Base-by-base conservation (phyloP, 2,797 vertebrate genomes). In the Macropodus opercularis region DNA sequence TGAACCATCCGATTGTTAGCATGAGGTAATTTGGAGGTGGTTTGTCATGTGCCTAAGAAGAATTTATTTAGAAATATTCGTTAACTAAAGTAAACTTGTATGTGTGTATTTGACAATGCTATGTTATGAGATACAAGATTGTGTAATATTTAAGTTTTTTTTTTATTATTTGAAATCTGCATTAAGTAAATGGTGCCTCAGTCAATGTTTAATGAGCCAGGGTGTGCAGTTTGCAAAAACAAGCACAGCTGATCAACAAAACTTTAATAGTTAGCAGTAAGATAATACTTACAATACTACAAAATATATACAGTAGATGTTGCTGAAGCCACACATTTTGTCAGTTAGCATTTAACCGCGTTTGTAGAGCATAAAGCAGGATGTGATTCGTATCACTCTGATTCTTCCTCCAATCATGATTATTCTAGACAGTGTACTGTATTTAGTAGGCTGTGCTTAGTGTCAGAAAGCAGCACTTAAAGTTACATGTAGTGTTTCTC, bases 351-450 rank as follows among this genome's bases (percentile, higher is more conserved):
- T 18, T 38, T 18, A 21, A 32, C 22, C 19, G 3, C 35, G 52
- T 24, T 41, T 9, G 22, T 34, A 36, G 41, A 36, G 24, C 5
- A 2, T 12, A 41, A 39, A 39, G 7, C 40, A 47, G 47, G 47
- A 63, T 32, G 39, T 35, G 23, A 24, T 40, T 14, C 26, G 27
- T 24, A 63, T 63, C 36, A 32, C 17, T 18, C n/a, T 21, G 19
- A 47, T 4, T 36, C 47, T 31, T 61, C 22, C 8, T 47, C 21
- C 17, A 38, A 19, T 52, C 40, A 24, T 31, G 39, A 65, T 36
- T 53, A 47, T 5, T 23, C 9, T 59, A 43, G 43, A 38, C 49
- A 15, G 14, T 17, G 24, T n/a, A 6, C 23, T 53, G 48, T 23
- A 18, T 6, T 36, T 57, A 31, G 53, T 39, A 38, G 31, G 15